These are phyloP conservation scores for Criorhina ranunculi DNA, from an alignment of 2,888 invertebrate species.

Conservation along the genomic window DNA sequence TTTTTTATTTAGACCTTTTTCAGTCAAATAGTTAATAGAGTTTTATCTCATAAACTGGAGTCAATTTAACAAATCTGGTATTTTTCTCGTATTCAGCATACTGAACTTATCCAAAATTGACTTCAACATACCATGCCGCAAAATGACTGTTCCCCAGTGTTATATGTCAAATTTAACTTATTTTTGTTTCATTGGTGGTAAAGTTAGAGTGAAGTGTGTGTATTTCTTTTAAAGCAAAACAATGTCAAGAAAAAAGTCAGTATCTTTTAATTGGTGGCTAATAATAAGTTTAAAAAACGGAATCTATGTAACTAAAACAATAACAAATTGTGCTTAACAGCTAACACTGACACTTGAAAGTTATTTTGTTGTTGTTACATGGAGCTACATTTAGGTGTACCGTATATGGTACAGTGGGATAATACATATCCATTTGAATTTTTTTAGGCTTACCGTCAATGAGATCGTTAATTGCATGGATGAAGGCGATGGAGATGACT, in stretches of 20 bases:
- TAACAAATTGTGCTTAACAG: conserved; percentile 3
- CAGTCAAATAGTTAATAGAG: too few relatives aligned
- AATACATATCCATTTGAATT: conserved; percentile 4
- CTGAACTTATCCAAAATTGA: too few relatives aligned
- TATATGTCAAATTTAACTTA: neutral
- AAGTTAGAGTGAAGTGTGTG: conserved; percentile 1
- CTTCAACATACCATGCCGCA: too few relatives aligned
- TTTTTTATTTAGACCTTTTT: too few relatives aligned
- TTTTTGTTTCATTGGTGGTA: neutral
- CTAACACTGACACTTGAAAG: neutral
- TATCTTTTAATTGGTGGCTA: neutral
- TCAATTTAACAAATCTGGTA: too few relatives aligned
- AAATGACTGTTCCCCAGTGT: too few relatives aligned
- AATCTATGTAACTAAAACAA: conserved; percentile 12
- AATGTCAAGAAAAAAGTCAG: conserved; percentile 3
- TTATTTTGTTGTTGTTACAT: conserved; percentile 9
- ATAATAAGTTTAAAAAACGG: neutral
- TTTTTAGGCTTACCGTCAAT: neutral
- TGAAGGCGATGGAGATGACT: conserved; percentile 12
- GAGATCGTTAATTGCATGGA: conserved; percentile 3
- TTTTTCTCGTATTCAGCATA: too few relatives aligned
- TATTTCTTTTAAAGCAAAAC: conserved; percentile 6
- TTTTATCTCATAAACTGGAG: too few relatives aligned
- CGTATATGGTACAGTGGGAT: conserved; percentile 19
- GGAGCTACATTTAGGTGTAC: neutral